phyloP scores from a whole-genome alignment of 2,888 invertebrate genomes.

The Leptinotarsa tumamoca region DNA sequence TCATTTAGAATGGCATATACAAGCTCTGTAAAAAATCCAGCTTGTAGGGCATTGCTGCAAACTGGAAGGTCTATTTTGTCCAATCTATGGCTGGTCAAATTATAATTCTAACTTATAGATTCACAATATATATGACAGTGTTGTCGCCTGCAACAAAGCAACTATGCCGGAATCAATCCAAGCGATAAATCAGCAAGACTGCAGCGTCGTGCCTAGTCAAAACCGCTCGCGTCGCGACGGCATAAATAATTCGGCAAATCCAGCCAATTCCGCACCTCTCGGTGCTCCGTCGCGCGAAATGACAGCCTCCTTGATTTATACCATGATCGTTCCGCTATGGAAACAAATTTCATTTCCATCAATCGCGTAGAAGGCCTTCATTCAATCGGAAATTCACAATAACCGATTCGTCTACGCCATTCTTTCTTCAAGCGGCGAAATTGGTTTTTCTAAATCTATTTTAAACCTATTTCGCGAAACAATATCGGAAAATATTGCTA shows the following conservation, averaged over 20 bases:
- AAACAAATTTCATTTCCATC: slow-evolving; percentile 46
- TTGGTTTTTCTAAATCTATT: slow-evolving; percentile 32
- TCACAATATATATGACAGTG: too few relatives aligned
- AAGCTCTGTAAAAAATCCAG: too few relatives aligned
- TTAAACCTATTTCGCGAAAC: slow-evolving; percentile 12
- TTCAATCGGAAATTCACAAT: slow-evolving; percentile 55
- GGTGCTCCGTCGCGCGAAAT: neutral
- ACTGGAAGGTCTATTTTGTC: too few relatives aligned
- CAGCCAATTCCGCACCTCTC: neutral
- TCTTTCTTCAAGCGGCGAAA: slow-evolving; percentile 4
- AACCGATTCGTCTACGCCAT: slow-evolving; percentile 36
- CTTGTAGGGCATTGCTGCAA: too few relatives aligned
- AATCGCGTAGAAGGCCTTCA: slow-evolving; percentile 43
- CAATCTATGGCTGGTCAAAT: too few relatives aligned
- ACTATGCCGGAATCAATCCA: neutral
- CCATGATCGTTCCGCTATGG: neutral
- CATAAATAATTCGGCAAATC: neutral
- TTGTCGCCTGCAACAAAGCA: too few relatives aligned
- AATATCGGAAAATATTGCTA: slow-evolving; percentile 10
- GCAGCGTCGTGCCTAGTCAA: neutral
- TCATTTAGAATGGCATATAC: too few relatives aligned
- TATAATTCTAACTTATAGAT: too few relatives aligned
- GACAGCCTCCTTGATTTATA: slow-evolving; percentile 6
- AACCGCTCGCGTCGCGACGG: neutral
- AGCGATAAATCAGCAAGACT: neutral